Percentiles rank a stretch among this genome's conserved stretches.
Evolutionary conservation across 1,140 invertebrate genomes (phyloP).

Genomic region (Drosophila burlai): DNA sequence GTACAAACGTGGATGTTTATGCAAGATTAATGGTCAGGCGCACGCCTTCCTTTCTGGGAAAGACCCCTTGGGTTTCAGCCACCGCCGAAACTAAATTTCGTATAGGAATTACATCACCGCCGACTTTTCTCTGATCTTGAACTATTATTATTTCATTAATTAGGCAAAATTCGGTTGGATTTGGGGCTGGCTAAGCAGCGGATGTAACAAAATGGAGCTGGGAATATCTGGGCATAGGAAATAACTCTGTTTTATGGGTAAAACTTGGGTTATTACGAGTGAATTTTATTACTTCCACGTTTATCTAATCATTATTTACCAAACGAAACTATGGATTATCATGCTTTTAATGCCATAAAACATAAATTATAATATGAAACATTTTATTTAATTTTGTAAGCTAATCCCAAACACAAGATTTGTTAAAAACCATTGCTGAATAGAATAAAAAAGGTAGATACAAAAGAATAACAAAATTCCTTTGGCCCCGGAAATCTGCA

Average conservation of each 20-base stretch:
- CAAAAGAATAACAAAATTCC: constrained; percentile 31
- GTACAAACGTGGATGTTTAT: constrained; percentile 69
- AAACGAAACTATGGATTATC: neutral
- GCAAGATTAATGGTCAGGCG: constrained; percentile 81
- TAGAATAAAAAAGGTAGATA: constrained; percentile 14
- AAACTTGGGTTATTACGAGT: constrained; percentile 1
- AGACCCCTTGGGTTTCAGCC: constrained; percentile 11
- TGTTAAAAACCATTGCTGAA: constrained; percentile 19
- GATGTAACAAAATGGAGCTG: constrained; percentile 43
- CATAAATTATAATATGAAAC: neutral
- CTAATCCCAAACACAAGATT: neutral
- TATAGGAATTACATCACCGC: constrained; percentile 48
- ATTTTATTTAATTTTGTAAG: neutral
- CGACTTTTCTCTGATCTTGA: constrained; percentile 43
- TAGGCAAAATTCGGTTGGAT: constrained; percentile 62
- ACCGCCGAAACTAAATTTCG: constrained; percentile 13
- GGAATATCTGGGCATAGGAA: constrained; percentile 34
- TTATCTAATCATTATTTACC: neutral
- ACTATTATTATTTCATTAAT: constrained; percentile 73
- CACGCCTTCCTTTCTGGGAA: constrained; percentile 60
- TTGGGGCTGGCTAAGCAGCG: constrained; percentile 52
- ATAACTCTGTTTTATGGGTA: constrained; percentile 8
- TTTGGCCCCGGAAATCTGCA: constrained; percentile 52
- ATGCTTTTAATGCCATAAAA: neutral
- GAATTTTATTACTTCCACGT: neutral